Base-by-base conservation (phyloP, 92 coral and sea anemone genomes). In the Zoanthus sansibaricus region DNA sequence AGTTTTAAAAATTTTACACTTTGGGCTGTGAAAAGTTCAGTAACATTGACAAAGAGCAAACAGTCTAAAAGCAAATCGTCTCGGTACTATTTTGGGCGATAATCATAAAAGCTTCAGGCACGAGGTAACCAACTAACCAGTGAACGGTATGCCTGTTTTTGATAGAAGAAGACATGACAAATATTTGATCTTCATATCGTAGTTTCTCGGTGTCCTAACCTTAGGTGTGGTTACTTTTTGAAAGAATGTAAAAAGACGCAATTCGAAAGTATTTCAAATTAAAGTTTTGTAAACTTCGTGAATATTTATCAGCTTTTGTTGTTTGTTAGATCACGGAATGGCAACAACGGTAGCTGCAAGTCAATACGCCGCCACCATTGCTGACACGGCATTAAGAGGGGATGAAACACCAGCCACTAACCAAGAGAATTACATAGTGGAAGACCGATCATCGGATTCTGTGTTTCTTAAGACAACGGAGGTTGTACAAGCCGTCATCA, bases 401-500 rank as follows among this genome's bases (percentile, higher is more conserved):
- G 46, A 80, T 51, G 48, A 66, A 30, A 31, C 85, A 1, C 74
- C 7, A 52, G 45, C 5, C 6, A 48, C 13, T 30, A 75, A 44
- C 58, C 75, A 49, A 12, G 58, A 66, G 20, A 67, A 55, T 44
- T 80, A 80, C 85, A n/a, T 80, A 74, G 14, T 80, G 74, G 75
- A 80, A 68, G 85, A 80, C 62, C 64, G 85, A 68, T 80, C 85
- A 48, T 37, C 85, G 14, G 85, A 80, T 21, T 47, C 85, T 20
- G 85, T 80, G 8, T 80, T 80, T 33, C 74, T 64, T 11, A 80
- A 80, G 52, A 80, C 85, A 44, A 80, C 85, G 15, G 85, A 80
- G 13, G 85, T 80, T 21, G 85, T 80, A n/a, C 85, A 80, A 64
- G 85, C 85, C 55, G 85, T 80, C 61, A 80, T 80, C 32, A 80